Base-by-base conservation (phyloP, 1,140 invertebrate genomes). In the Leptonema lineaticorne region DNA sequence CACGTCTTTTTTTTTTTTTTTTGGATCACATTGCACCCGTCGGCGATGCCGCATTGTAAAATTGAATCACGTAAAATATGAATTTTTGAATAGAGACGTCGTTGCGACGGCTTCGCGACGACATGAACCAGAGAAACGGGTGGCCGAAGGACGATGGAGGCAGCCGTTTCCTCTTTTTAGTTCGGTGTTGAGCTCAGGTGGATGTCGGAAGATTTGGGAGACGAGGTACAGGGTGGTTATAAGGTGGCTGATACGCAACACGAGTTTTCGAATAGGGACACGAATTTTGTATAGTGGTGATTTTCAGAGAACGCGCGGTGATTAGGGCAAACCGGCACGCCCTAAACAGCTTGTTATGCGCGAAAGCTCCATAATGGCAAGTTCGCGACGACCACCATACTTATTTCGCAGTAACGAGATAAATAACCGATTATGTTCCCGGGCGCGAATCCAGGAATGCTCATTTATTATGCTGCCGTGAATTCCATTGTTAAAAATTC, bases 21-120 rank as follows among this genome's bases (percentile, higher is more conserved):
- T 18, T 48, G 62, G 9, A 18, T 22, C 64, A 56, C 64, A 24
- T n/a, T 68, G 65, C 59, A 72, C 50, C 58, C 64, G 68, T 69
- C 67, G 64, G 63, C 64, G 50, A 63, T 50, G 67, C 68, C 71
- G 53, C 64, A 72, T 72, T 72, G 71, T 72, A 72, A 69, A 72
- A 72, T 72, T 72, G 71, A 72, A 72, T 72, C 71, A 72, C 71
- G 71, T 72, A 72, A 72, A 72, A 72, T 72, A 72, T 72, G 71
- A 72, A 72, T 72, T 72, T 72, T 72, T 68, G 71, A 72, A 72
- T 72, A 72, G 70, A 71, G 68, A 62, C 57, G 64, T 67, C 50
- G 62, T 26, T 24, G 50, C 18, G 56, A 14, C 28, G 26, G 18
- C 18, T n/a, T n/a, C n/a, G n/a, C n/a, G n/a, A n/a, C n/a, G n/a